phyloP scores from a whole-genome alignment of 2,797 vertebrate genomes.

The Falco novaeseelandiae region DNA sequence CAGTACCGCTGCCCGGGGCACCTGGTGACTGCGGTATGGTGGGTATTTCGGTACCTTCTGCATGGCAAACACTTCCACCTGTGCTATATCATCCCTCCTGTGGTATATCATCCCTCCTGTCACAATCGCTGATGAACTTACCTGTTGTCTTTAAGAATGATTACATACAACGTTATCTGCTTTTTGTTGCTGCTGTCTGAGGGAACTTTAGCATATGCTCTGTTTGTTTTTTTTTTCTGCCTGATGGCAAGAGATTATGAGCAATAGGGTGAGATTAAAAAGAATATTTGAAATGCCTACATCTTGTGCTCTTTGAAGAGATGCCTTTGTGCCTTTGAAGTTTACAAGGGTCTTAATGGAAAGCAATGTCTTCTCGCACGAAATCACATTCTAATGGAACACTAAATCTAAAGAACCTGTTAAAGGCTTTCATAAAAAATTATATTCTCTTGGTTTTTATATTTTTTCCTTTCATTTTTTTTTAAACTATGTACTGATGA shows the following conservation, averaged over 20 bases:
- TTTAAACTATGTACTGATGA: not conserved
- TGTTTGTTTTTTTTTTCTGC: not conserved
- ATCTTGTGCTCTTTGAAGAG: constrained; percentile 30
- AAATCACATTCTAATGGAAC: not conserved
- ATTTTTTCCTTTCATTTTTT: not conserved
- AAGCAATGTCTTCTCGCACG: not conserved
- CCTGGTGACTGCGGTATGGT: rapidly evolving
- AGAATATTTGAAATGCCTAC: constrained; percentile 20
- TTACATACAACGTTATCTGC: not conserved
- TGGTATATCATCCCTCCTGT: not conserved
- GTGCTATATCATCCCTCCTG: not conserved
- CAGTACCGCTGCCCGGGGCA: too few species aligned
- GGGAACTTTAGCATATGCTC: not conserved
- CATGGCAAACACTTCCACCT: not conserved
- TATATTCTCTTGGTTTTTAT: not conserved
- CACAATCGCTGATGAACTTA: not conserved
- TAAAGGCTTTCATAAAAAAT: not conserved
- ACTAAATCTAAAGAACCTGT: not conserved
- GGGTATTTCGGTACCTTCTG: not conserved
- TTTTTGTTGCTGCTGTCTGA: not conserved
- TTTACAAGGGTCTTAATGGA: constrained; percentile 5
- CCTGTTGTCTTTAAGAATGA: not conserved
- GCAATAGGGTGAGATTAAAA: constrained; percentile 16
- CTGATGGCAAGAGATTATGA: constrained; percentile 9
- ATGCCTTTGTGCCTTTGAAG: constrained; percentile 22